Evolutionary conservation across 2,888 invertebrate genomes (phyloP).

Genomic region (Cosmia trapezina): DNA sequence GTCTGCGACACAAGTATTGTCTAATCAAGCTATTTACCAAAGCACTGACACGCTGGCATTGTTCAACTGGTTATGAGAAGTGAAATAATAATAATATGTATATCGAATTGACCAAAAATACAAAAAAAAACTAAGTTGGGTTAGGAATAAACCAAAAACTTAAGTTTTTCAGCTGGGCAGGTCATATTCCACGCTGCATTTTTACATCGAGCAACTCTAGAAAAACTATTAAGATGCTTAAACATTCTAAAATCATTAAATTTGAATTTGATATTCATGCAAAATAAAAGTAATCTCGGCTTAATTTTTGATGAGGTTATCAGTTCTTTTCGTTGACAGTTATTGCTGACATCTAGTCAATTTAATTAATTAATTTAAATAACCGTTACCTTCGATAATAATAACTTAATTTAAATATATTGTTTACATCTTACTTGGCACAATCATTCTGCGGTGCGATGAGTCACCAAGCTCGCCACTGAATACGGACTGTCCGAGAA

Average conservation of each 20-base stretch:
- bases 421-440: neutral
- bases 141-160: neutral
- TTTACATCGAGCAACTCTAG: neutral
- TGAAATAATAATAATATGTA: neutral
- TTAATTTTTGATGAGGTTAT: neutral
- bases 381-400: constrained; percentile 17
- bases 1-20: neutral
- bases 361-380: constrained; percentile 23
- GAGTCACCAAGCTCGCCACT: constrained; percentile 30
- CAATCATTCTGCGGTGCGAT: neutral
- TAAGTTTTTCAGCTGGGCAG: neutral
- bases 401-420: constrained; percentile 23
- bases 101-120: neutral
- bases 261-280: neutral
- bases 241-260: neutral
- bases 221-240: neutral
- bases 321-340: constrained; percentile 13
- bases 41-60: no score
- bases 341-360: constrained; percentile 4
- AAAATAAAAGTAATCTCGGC: neutral
- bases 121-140: neutral
- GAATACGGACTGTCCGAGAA: constrained; percentile 49
- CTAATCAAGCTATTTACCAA: neutral
- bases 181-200: no score
- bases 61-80: neutral